phyloP scores from a whole-genome alignment of 2,797 vertebrate genomes.

The Dryobates pubescens region DNA sequence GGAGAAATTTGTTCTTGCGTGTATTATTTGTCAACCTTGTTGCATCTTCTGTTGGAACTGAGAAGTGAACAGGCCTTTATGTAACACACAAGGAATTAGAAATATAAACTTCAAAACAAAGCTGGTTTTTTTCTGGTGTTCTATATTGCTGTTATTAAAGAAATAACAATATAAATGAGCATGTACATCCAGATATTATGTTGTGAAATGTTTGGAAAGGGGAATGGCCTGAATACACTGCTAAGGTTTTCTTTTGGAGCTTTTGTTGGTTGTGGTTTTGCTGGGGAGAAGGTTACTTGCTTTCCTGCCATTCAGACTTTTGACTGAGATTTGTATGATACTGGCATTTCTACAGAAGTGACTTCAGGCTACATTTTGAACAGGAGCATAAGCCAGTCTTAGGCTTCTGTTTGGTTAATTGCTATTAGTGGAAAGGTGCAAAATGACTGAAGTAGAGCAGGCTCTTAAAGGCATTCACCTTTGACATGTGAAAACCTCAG shows the following conservation, averaged over 20 bases:
- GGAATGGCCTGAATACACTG: background rate
- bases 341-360: background rate
- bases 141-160: background rate
- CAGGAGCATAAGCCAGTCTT: background rate
- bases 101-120: background rate
- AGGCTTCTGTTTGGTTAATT: background rate
- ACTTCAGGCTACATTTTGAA: background rate
- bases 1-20: background rate
- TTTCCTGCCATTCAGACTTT: background rate
- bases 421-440: background rate
- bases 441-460: background rate
- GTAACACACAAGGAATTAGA: background rate
- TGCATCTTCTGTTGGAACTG: background rate
- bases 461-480: background rate
- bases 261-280: background rate
- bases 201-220: background rate
- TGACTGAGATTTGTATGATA: background rate
- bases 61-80: background rate
- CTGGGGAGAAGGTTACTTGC: background rate
- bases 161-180: background rate
- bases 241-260: background rate
- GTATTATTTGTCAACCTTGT: background rate
- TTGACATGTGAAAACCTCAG: background rate
- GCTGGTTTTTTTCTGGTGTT: background rate
- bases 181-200: background rate